phyloP scores from a whole-genome alignment of 2,888 invertebrate genomes.

The Drosophila nr. perissopoda region DNA sequence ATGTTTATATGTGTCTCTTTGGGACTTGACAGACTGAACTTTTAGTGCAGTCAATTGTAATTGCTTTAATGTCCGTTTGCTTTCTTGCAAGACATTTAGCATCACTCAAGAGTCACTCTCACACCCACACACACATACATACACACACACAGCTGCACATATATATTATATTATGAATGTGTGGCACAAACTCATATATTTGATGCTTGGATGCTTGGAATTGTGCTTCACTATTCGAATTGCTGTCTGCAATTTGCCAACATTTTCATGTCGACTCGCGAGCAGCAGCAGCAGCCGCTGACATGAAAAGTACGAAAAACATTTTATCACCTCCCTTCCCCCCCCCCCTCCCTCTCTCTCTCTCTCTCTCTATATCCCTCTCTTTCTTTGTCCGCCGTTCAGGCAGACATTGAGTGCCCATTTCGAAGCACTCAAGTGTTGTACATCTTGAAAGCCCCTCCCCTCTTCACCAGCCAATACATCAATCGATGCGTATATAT shows the following conservation, averaged over 20 bases:
- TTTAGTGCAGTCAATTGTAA: slow-evolving; percentile 30
- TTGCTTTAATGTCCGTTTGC: slow-evolving; percentile 37
- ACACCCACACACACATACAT: slow-evolving; percentile 1
- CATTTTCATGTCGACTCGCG: slow-evolving; percentile 35
- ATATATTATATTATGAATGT: slow-evolving; percentile 53
- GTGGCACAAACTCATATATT: slow-evolving; percentile 49
- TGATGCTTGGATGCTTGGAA: slow-evolving; percentile 33
- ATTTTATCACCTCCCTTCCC: slow-evolving; percentile 9
- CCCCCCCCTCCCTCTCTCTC: rapidly evolving
- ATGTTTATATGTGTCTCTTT: background rate
- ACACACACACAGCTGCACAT: background rate
- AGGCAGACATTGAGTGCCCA: slow-evolving; percentile 33
- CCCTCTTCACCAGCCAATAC: slow-evolving; percentile 30
- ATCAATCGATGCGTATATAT: slow-evolving; percentile 48
- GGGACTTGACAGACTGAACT: slow-evolving; percentile 6
- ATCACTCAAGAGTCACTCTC: slow-evolving; percentile 34
- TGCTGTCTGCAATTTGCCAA: slow-evolving; percentile 53
- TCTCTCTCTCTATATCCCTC: no score
- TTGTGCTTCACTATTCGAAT: slow-evolving; percentile 45
- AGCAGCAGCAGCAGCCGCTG: slow-evolving; percentile 10
- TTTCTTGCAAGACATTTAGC: slow-evolving; percentile 40
- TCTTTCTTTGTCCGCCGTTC: background rate
- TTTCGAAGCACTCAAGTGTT: slow-evolving; percentile 45
- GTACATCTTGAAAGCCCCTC: slow-evolving; percentile 14
- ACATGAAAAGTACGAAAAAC: slow-evolving; percentile 28